These are phyloP conservation scores for Aegotheles bennettii DNA, from an alignment of 2,113 vertebrate genomes.

Conservation along the genomic window DNA sequence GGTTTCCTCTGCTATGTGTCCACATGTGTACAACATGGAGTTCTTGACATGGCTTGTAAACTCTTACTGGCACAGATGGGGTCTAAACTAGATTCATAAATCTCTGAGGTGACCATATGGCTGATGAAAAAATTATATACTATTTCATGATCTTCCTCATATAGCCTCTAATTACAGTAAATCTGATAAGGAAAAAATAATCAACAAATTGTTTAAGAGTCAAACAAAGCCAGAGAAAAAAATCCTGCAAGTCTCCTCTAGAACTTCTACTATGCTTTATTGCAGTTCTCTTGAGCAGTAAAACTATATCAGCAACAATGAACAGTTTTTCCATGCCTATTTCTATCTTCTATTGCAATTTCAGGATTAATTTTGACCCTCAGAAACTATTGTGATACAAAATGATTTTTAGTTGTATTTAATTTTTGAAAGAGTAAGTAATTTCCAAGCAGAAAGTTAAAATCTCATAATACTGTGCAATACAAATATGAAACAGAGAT, in stretches of 20 bases:
- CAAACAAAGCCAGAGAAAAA: neutral
- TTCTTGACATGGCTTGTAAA: slow-evolving; percentile 61
- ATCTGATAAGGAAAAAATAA: neutral
- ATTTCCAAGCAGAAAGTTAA: neutral
- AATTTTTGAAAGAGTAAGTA: neutral
- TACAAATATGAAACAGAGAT: neutral
- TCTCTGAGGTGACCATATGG: slow-evolving; percentile 69
- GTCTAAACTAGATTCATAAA: slow-evolving; percentile 37
- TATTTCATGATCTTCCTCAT: slow-evolving; percentile 58
- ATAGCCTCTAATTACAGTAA: slow-evolving; percentile 18
- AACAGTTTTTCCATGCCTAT: neutral
- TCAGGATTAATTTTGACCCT: neutral
- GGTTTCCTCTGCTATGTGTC: slow-evolving; percentile 4
- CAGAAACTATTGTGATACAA: neutral
- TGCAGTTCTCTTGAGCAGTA: neutral
- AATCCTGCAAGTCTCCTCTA: neutral
- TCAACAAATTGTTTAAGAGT: neutral
- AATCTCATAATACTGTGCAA: neutral
- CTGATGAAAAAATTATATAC: slow-evolving; percentile 40
- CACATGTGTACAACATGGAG: slow-evolving; percentile 1
- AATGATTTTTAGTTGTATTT: neutral
- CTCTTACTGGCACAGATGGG: slow-evolving; percentile 62
- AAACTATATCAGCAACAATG: neutral
- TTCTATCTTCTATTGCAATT: neutral
- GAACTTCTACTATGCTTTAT: neutral